Evolutionary conservation across 2,113 vertebrate genomes (phyloP).

Genomic region (Tapirus terrestris): DNA sequence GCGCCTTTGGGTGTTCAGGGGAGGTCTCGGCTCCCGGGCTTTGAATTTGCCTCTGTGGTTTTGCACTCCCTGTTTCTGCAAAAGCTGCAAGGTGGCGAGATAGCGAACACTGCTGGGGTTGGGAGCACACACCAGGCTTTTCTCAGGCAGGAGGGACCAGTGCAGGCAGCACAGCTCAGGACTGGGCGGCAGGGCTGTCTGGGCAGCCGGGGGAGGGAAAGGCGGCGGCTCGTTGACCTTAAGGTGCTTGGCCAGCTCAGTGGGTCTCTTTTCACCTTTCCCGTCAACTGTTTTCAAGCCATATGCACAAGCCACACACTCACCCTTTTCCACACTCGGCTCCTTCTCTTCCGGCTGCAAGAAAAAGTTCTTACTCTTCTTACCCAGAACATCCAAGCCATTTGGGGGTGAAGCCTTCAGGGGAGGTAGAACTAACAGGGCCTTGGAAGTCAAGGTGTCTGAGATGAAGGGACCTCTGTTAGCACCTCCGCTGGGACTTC

Average conservation of each 20-base stretch:
- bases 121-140: constrained; percentile 48
- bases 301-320: background rate
- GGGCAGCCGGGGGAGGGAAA: background rate
- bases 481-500: background rate
- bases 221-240: background rate
- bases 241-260: constrained; percentile 39
- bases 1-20: background rate
- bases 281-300: constrained; percentile 41
- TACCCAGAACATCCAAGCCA: constrained; percentile 42
- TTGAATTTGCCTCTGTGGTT: constrained; percentile 76
- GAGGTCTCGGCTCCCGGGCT: constrained; percentile 31
- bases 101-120: background rate
- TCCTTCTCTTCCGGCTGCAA: constrained; percentile 73
- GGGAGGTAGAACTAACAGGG: constrained; percentile 72
- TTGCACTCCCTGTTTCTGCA: constrained; percentile 55
- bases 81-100: constrained; percentile 38
- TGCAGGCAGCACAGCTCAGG: constrained; percentile 38
- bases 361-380: constrained; percentile 65
- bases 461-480: background rate
- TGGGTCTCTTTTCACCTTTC: constrained; percentile 51
- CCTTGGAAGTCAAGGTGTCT: constrained; percentile 42
- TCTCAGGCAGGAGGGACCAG: constrained; percentile 72
- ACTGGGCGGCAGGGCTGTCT: constrained; percentile 18
- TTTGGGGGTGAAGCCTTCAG: constrained; percentile 64
- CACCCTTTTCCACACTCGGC: constrained; percentile 53